These are phyloP conservation scores for Drosophila anomalata DNA, from an alignment of 2,888 invertebrate species.

Conservation along the genomic window DNA sequence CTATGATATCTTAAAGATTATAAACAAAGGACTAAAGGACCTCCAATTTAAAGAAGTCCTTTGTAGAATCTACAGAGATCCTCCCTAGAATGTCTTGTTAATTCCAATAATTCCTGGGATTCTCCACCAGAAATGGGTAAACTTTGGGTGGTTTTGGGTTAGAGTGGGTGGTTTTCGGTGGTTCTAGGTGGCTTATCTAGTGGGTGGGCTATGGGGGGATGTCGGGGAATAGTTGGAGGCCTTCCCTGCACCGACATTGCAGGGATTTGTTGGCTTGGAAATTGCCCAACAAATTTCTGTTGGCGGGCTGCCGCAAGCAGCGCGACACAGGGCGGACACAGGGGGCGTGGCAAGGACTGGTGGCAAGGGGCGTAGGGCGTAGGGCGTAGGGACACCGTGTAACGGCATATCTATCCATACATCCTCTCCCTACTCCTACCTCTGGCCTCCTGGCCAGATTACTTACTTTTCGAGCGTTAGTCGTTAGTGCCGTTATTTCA, in stretches of 20 bases:
- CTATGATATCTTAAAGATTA: not conserved
- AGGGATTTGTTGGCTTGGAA: slow-evolving; percentile 80
- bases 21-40: no score
- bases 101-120: not conserved
- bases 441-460: slow-evolving; percentile 29
- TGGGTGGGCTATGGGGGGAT: slow-evolving; percentile 1
- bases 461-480: slow-evolving; percentile 77
- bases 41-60: no score
- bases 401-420: slow-evolving; percentile 70
- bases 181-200: not conserved
- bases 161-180: no score
- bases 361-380: not conserved
- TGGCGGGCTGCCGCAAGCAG: slow-evolving; percentile 76
- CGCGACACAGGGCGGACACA: slow-evolving; percentile 37
- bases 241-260: slow-evolving; percentile 52
- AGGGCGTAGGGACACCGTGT: slow-evolving; percentile 42
- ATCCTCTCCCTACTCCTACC: slow-evolving; percentile 31
- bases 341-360: slow-evolving; percentile 7
- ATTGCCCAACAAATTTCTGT: slow-evolving; percentile 80
- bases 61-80: no score
- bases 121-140: not conserved
- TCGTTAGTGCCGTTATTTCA: slow-evolving; percentile 79
- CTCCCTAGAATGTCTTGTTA: no score
- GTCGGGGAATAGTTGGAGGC: not conserved
- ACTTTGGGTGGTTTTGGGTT: slow-evolving; percentile 1